Evolutionary conservation across 1,140 invertebrate species (phyloP).

Genomic region (Odontomachus brunneus): DNA sequence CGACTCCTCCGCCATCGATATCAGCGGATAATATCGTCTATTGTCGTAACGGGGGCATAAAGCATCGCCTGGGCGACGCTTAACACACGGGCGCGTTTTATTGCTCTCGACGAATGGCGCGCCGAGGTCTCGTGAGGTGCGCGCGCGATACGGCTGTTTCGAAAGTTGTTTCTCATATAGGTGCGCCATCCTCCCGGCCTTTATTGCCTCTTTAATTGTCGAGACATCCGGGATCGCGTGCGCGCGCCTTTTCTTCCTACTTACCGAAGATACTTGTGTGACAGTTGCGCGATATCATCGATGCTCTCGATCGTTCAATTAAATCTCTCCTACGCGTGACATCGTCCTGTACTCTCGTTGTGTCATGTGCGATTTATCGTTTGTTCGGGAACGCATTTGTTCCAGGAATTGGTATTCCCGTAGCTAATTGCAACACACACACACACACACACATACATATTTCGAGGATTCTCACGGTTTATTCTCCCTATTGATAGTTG

Average conservation of each 20-base stretch:
- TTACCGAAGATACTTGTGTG: neutral
- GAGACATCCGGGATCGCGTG: neutral
- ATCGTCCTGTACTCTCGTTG: neutral
- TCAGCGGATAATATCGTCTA: slow-evolving; percentile 56
- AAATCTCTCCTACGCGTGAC: neutral
- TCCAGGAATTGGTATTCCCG: no score
- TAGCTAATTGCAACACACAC: no score
- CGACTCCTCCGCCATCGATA: slow-evolving; percentile 8
- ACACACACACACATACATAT: no score
- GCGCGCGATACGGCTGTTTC: slow-evolving; percentile 35
- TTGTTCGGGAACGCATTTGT: neutral
- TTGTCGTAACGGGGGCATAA: slow-evolving; percentile 64
- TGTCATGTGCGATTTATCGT: neutral
- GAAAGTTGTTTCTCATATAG: slow-evolving; percentile 39
- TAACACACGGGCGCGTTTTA: slow-evolving; percentile 64
- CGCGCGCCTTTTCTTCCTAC: slow-evolving; percentile 14
- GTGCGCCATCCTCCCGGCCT: slow-evolving; percentile 5
- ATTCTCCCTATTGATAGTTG: no score
- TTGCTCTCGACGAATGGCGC: slow-evolving; percentile 30
- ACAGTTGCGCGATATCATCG: neutral
- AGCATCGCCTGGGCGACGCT: slow-evolving; percentile 47
- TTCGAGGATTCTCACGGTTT: no score
- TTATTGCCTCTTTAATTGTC: slow-evolving; percentile 36
- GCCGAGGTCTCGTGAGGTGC: slow-evolving; percentile 24
- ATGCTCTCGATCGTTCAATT: slow-evolving; percentile 18